phyloP scores from a whole-genome alignment of 2,113 vertebrate species.

The Rhabdornis inornatus region DNA sequence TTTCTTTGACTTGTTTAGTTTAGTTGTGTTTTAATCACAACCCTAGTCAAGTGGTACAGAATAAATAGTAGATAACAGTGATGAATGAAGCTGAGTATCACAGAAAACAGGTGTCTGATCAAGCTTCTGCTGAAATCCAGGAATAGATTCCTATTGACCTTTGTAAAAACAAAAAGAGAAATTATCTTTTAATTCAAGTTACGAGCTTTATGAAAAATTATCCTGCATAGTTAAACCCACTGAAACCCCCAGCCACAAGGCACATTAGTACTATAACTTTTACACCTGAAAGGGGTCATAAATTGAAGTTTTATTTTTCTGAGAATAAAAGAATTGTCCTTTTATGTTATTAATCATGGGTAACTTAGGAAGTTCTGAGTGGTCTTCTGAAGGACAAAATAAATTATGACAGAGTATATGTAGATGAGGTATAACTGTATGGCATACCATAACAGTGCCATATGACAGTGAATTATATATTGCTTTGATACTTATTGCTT shows the following conservation, averaged over 20 bases:
- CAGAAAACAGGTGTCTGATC: slow-evolving; percentile 1
- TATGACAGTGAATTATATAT: background rate
- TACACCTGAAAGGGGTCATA: background rate
- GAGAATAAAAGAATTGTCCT: background rate
- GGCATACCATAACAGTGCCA: background rate
- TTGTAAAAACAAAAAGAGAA: background rate
- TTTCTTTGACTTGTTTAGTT: slow-evolving; percentile 17
- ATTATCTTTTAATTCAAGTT: background rate
- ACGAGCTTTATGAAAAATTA: background rate
- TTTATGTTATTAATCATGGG: background rate
- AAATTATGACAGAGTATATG: background rate
- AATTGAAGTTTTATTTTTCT: background rate
- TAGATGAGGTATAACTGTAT: background rate
- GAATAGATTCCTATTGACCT: background rate
- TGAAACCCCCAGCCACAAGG: background rate
- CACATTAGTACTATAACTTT: background rate
- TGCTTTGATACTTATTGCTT: background rate
- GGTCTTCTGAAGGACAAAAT: background rate
- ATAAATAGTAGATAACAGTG: slow-evolving; percentile 47
- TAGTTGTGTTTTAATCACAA: slow-evolving; percentile 33
- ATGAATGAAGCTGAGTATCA: slow-evolving; percentile 4
- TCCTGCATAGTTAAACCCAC: background rate
- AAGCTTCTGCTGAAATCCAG: slow-evolving; percentile 4
- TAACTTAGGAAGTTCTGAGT: background rate
- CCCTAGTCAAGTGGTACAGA: slow-evolving; percentile 17